A percentile compares a stretch with the other conserved stretches of the same genome.
Evolutionary conservation across 2,113 vertebrate species (phyloP).

Genomic region (Corythaixoides concolor): DNA sequence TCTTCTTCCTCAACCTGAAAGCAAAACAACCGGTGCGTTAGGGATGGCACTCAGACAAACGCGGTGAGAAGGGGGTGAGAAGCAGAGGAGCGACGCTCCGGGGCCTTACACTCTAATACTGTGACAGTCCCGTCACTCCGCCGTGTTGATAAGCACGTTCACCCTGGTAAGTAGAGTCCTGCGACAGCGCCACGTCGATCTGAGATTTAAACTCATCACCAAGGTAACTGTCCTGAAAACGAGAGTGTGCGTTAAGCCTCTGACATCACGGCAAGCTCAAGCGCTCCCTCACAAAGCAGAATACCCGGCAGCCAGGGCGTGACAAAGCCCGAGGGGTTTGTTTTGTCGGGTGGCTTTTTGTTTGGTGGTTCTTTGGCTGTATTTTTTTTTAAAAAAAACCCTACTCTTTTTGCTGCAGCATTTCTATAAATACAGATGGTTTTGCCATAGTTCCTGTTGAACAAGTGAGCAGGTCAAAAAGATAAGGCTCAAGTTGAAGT

Average conservation of each 20-base stretch:
- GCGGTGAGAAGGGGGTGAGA: background rate
- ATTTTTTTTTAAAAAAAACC: no score
- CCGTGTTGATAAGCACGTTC: conserved; percentile 98
- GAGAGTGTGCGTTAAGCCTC: background rate
- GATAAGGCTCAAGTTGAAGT: background rate
- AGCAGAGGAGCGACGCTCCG: background rate
- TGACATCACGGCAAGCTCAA: background rate
- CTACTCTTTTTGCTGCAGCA: background rate
- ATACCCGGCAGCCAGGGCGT: background rate
- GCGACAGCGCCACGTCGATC: conserved; percentile 97
- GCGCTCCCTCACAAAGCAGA: background rate
- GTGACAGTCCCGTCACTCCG: conserved; percentile 98
- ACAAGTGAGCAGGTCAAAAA: background rate
- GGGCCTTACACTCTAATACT: conserved; percentile 95
- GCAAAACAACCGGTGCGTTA: background rate
- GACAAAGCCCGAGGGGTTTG: no score
- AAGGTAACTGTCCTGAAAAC: conserved; percentile 94
- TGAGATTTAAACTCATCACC: conserved; percentile 99
- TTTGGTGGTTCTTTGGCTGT: background rate
- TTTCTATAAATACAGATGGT: accelerated
- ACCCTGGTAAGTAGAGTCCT: conserved; percentile 99
- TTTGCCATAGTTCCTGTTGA: background rate
- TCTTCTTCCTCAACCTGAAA: conserved; percentile 83
- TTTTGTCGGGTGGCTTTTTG: no score
- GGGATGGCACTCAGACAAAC: accelerated